A percentile compares a stretch with the other conserved stretches of the same genome.
Evolutionary conservation across 30 jellyfish, hydroid and myxozoan species (phyloP).

Genomic region (Aurelia sp.): DNA sequence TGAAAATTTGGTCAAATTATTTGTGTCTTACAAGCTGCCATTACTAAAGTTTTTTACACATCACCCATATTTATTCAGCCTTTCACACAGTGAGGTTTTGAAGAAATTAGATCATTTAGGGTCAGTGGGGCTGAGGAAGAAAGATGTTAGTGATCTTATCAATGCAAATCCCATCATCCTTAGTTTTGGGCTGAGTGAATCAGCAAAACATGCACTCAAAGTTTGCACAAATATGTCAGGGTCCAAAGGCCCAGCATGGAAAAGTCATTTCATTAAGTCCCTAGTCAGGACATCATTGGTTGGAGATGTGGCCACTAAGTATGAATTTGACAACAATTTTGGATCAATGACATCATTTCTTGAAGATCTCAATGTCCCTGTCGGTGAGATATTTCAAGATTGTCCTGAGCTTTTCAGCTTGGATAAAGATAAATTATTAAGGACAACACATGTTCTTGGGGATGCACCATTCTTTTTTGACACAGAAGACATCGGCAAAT

Average conservation of each 20-base stretch:
- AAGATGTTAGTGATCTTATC: slow-evolving; percentile 42
- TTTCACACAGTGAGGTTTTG: slow-evolving; percentile 27
- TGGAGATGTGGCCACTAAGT: slow-evolving; percentile 23
- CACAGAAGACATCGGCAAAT: slow-evolving; percentile 28
- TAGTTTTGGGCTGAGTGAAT: slow-evolving; percentile 33
- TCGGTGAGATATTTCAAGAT: slow-evolving; percentile 18
- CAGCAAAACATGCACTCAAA: slow-evolving; percentile 40
- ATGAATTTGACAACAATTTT: slow-evolving; percentile 47
- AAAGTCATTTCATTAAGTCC: slow-evolving; percentile 50
- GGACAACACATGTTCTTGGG: slow-evolving; percentile 22
- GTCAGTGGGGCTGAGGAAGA: slow-evolving; percentile 44
- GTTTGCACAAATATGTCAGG: slow-evolving; percentile 39
- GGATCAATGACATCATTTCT: slow-evolving; percentile 37
- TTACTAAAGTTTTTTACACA: slow-evolving; percentile 5
- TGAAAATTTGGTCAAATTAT: slow-evolving; percentile 17
- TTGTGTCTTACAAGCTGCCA: slow-evolving; percentile 4
- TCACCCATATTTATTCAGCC: slow-evolving; percentile 47
- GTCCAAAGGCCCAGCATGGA: slow-evolving; percentile 43
- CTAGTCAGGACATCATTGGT: slow-evolving; percentile 25
- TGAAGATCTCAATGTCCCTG: slow-evolving; percentile 32
- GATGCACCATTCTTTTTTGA: slow-evolving; percentile 62
- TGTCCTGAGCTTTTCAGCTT: slow-evolving; percentile 44
- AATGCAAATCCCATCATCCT: slow-evolving; percentile 27
- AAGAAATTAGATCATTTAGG: slow-evolving; percentile 49
- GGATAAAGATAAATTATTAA: background rate